These are phyloP conservation scores for Oreochromis spilurus DNA, from an alignment of 2,113 vertebrate species.

Conservation along the genomic window DNA sequence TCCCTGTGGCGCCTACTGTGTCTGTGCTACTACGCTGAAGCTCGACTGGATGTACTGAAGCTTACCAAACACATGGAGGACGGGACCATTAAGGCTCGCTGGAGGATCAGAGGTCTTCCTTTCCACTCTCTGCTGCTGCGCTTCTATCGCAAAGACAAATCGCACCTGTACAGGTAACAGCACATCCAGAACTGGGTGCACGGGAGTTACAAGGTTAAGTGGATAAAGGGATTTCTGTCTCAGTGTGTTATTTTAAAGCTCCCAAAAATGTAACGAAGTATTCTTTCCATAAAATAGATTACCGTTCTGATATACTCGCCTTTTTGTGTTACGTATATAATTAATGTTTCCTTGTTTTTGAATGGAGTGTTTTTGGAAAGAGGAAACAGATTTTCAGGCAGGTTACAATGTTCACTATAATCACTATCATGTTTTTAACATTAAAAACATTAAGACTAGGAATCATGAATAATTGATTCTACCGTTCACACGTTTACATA, in stretches of 20 bases:
- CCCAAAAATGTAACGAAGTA: neutral
- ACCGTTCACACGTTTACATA: neutral
- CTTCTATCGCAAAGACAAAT: conserved; percentile 83
- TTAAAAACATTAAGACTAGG: neutral
- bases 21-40: conserved; percentile 77
- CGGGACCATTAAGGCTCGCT: conserved; percentile 81
- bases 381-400: neutral
- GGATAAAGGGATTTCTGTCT: rapidly evolving
- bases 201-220: neutral
- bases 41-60: conserved; percentile 82
- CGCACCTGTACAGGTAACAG: conserved; percentile 76
- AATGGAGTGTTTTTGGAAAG: neutral
- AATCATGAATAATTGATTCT: rapidly evolving
- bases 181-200: neutral
- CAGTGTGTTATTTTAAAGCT: neutral
- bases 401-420: neutral
- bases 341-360: rapidly evolving
- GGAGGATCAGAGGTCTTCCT: conserved; percentile 82
- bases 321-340: neutral
- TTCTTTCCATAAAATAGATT: neutral
- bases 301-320: neutral
- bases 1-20: conserved; percentile 75
- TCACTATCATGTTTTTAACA: neutral
- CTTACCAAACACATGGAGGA: conserved; percentile 84
- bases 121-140: conserved; percentile 74